A percentile compares a stretch with the other conserved stretches of the same genome.
phyloP scores from a whole-genome alignment of 23 tunicate species.

The Trididemnum clinides region DNA sequence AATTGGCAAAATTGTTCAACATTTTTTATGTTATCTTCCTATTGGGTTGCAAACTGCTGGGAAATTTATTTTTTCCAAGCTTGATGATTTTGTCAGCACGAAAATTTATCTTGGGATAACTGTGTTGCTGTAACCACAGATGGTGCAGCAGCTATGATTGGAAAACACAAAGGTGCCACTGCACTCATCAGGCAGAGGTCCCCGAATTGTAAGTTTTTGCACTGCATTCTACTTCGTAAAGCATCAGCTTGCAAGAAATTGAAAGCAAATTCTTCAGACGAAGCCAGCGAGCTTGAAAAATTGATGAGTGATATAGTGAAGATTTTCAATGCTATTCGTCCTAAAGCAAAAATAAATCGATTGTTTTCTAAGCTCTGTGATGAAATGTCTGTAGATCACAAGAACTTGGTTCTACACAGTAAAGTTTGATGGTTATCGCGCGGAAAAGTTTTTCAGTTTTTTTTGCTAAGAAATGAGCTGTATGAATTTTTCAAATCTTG shows the following conservation, averaged over 20 bases:
- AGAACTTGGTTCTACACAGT: neutral
- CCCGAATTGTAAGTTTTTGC: neutral
- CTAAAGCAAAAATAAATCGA: too few species aligned
- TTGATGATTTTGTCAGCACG: neutral
- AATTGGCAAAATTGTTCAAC: constrained; percentile 1
- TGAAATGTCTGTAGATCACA: neutral
- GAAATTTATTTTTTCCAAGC: too few species aligned
- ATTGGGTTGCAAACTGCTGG: constrained; percentile 33
- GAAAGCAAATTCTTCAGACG: neutral
- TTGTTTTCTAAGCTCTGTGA: too few species aligned
- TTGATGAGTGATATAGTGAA: neutral
- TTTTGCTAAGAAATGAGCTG: too few species aligned
- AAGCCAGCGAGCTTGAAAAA: too few species aligned
- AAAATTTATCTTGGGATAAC: too few species aligned
- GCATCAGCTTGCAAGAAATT: neutral
- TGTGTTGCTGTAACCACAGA: too few species aligned
- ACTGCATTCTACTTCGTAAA: neutral
- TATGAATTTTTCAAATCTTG: too few species aligned
- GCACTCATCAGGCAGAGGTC: neutral
- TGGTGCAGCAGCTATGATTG: too few species aligned
- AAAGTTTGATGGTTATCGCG: neutral
- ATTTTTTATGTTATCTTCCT: constrained; percentile 4
- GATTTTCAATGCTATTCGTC: constrained; percentile 15
- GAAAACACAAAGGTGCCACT: too few species aligned
- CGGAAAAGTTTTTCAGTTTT: neutral